phyloP scores from a whole-genome alignment of 1,140 invertebrate species.

The Colletes latitarsis region DNA sequence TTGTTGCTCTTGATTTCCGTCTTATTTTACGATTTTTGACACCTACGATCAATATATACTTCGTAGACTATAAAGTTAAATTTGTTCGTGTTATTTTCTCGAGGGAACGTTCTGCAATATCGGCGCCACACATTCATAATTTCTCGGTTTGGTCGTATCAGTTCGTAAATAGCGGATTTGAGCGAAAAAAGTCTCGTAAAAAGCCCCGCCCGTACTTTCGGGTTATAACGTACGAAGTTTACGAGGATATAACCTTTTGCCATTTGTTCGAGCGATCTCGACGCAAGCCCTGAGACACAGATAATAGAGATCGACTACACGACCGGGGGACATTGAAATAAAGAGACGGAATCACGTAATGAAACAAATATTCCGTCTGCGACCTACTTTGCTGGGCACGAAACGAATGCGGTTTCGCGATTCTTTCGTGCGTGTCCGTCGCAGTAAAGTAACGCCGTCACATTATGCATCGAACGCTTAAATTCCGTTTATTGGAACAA shows the following conservation, averaged over 20 bases:
- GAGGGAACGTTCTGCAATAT: neutral
- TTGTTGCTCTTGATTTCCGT: too few relatives aligned
- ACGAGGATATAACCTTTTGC: slow-evolving; percentile 43
- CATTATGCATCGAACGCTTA: slow-evolving; percentile 21
- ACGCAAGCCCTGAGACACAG: slow-evolving; percentile 29
- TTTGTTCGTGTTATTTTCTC: too few relatives aligned
- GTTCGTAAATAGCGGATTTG: slow-evolving; percentile 2
- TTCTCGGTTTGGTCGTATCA: neutral
- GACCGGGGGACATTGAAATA: slow-evolving; percentile 34
- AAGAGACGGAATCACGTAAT: slow-evolving; percentile 41
- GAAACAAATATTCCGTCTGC: slow-evolving; percentile 37
- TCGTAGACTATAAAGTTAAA: too few relatives aligned
- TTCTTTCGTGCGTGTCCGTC: neutral
- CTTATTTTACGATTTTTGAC: too few relatives aligned
- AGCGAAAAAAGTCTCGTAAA: slow-evolving; percentile 15
- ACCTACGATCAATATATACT: too few relatives aligned
- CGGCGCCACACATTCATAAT: neutral
- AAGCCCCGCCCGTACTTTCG: neutral
- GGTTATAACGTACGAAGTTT: slow-evolving; percentile 28
- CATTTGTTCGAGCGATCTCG: slow-evolving; percentile 40
- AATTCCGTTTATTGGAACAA: slow-evolving; percentile 42
- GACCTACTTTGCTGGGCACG: slow-evolving; percentile 18
- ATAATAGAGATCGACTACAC: slow-evolving; percentile 43
- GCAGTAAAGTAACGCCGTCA: neutral
- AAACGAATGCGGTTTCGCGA: neutral